These are phyloP conservation scores for Forbesichthys agassizii DNA, from an alignment of 2,113 vertebrate species.

Conservation along the genomic window DNA sequence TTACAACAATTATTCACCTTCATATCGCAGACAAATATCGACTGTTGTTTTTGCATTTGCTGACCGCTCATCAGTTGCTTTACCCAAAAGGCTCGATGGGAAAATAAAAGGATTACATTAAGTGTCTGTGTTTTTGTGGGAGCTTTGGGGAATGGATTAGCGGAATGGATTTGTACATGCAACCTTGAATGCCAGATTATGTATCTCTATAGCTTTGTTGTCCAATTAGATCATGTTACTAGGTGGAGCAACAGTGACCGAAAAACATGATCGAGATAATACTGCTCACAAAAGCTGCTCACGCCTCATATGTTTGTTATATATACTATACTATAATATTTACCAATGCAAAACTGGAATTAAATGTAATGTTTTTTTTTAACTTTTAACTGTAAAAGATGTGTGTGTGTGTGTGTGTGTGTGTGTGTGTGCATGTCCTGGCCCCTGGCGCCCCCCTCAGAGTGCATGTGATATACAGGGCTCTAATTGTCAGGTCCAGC, in stretches of 20 bases:
- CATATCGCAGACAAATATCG: slow-evolving; percentile 70
- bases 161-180: slow-evolving; percentile 21
- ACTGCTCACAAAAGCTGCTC: slow-evolving; percentile 6
- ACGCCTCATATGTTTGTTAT: too few species aligned
- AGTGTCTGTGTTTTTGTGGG: slow-evolving; percentile 31
- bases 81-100: slow-evolving; percentile 40
- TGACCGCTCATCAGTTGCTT: slow-evolving; percentile 27
- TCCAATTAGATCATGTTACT: slow-evolving; percentile 59
- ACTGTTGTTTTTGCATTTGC: slow-evolving; percentile 49
- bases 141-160: slow-evolving; percentile 24
- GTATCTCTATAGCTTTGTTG: slow-evolving; percentile 33
- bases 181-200: slow-evolving; percentile 45
- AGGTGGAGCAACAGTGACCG: slow-evolving; percentile 37
- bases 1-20: slow-evolving; percentile 78
- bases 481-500: slow-evolving; percentile 80
- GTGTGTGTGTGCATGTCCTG: slow-evolving; percentile 47
- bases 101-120: slow-evolving; percentile 46
- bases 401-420: slow-evolving; percentile 9
- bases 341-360: too few species aligned
- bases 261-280: slow-evolving; percentile 31
- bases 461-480: slow-evolving; percentile 75
- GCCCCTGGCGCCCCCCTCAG: slow-evolving; percentile 53
- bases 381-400: not conserved
- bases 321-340: too few species aligned
- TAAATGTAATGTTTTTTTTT: too few species aligned